Conservation (phyloP, 2,113 vertebrate species). For the Climacteris rufus region DNA sequence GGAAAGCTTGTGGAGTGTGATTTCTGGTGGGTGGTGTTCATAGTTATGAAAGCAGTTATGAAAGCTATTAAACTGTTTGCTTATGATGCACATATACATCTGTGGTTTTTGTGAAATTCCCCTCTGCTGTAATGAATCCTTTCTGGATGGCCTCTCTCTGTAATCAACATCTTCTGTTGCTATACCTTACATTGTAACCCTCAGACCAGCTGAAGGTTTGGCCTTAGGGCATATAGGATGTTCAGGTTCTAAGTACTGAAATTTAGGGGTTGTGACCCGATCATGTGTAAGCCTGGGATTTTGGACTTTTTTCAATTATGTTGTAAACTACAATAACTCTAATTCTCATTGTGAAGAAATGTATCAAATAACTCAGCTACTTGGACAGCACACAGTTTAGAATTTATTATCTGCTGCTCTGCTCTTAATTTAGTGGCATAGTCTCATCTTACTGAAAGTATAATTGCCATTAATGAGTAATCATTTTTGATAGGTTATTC, state of each 20-base stretch:
- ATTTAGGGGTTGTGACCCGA: neutral
- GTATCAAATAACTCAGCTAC: neutral
- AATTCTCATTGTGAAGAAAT: neutral
- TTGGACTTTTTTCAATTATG: neutral
- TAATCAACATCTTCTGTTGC: neutral
- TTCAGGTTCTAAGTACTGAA: neutral
- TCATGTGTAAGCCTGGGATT: neutral
- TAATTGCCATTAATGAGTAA: constrained; percentile 58
- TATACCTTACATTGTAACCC: neutral
- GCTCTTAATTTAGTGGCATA: constrained; percentile 28
- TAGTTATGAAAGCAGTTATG: neutral
- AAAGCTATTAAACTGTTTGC: neutral
- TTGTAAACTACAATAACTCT: neutral
- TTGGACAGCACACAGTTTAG: neutral
- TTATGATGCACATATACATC: neutral
- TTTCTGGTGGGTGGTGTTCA: neutral
- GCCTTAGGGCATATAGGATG: neutral
- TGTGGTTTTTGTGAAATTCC: neutral
- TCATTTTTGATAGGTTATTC: constrained; percentile 33
- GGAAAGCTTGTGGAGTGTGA: neutral
- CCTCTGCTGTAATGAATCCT: neutral
- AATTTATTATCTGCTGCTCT: constrained; percentile 24
- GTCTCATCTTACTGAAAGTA: constrained; percentile 31
- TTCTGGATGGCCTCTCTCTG: neutral
- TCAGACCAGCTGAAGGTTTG: neutral